Evolutionary conservation across 1,140 invertebrate genomes (phyloP), one percentile per base, ranked within the genome.

Genomic region (Philopotamus ludificatus): DNA sequence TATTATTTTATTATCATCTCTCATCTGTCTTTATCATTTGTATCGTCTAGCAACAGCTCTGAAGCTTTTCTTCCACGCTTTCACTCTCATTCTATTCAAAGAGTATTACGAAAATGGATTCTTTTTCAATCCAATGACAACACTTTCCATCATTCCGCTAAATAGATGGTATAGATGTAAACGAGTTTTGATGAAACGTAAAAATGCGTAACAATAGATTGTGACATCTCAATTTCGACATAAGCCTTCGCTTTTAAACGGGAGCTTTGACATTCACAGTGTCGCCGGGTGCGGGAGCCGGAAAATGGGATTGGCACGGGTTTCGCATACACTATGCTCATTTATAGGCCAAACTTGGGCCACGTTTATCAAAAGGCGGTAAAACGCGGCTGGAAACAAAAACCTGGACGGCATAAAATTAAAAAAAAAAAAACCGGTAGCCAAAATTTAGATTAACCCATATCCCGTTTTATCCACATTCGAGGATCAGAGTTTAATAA

Each of bases 141-240:
- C n/a, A n/a, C n/a, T n/a, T n/a, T n/a, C n/a, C n/a, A n/a, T n/a
- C n/a, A n/a, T n/a, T n/a, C n/a, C n/a, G n/a, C n/a, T n/a, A n/a
- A n/a, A n/a, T n/a, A n/a, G 28, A 34, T 34, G 4, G 28, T 34
- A 34, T 12, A 4, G 12, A 4, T 7, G 28, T 4, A 34, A 34
- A 34, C 28, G 28, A n/a, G n/a, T n/a, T n/a, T n/a, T n/a, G 44
- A 47, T 4, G 18, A 47, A 47, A 20, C 18, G 44, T 16, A 47
- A 20, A 47, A 15, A 47, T 12, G 44, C 18, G 10, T 15, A 47
- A 47, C 7, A 15, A 47, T 20, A 47, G 8, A 47, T 47, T 47
- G 41, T 23, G 42, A 60, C 57, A 60, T 60, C 57, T 47, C 42
- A 60, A 47, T 60, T 60, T 60, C 42, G 23, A 26, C 45, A 60